phyloP scores from a whole-genome alignment of 2,113 vertebrate species.

The Gnathonemus echidnorhynchus region DNA sequence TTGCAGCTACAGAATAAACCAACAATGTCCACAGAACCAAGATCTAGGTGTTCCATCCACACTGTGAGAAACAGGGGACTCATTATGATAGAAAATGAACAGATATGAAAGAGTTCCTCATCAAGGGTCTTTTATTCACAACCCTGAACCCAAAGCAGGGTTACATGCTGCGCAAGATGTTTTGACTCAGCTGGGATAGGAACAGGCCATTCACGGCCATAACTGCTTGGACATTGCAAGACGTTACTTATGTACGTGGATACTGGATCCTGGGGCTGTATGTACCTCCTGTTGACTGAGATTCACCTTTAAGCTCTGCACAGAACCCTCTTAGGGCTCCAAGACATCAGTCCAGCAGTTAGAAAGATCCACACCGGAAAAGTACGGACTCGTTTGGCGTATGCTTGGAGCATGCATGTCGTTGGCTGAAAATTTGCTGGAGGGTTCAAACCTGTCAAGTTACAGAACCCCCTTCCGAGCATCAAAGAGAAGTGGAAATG shows the following conservation, averaged over 20 bases:
- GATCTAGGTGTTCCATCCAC: not conserved
- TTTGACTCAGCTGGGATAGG: not conserved
- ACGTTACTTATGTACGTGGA: not conserved
- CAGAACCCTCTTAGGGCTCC: not conserved
- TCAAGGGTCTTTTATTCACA: not conserved
- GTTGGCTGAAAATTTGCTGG: not conserved
- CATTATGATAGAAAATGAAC: not conserved
- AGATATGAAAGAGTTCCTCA: not conserved
- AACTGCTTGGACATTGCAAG: not conserved
- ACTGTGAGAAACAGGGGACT: not conserved
- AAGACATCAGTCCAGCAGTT: not conserved
- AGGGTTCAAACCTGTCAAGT: not conserved
- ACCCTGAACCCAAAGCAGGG: not conserved
- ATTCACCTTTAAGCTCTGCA: not conserved
- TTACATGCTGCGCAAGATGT: not conserved
- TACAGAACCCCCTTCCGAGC: not conserved
- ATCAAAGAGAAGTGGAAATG: not conserved
- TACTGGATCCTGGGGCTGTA: not conserved
- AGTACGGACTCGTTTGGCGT: not conserved
- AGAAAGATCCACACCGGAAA: not conserved
- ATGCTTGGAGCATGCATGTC: not conserved
- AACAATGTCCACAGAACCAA: not conserved
- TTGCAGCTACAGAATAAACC: not conserved
- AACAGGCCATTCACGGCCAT: not conserved
- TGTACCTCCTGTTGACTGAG: not conserved